Conservation (phyloP, 2,888 invertebrate genomes). For the Drosophila antonietae region DNA sequence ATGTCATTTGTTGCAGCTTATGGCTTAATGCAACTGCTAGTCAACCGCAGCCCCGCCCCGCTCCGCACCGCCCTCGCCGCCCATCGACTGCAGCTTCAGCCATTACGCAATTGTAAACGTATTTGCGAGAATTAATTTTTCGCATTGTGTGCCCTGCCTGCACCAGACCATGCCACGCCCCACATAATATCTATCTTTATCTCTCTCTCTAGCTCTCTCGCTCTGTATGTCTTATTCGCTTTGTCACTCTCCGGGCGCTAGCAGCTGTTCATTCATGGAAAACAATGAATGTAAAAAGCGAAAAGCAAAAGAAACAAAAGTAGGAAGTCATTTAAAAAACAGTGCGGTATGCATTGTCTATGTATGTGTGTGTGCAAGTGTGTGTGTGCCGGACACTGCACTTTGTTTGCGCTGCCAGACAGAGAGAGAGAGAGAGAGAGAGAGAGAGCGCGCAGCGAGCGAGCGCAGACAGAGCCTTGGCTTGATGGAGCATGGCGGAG, state of each 20-base stretch:
- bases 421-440: not conserved
- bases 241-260: slow-evolving; percentile 36
- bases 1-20: slow-evolving; percentile 70
- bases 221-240: slow-evolving; percentile 7
- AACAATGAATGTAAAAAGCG: slow-evolving; percentile 61
- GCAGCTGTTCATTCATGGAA: slow-evolving; percentile 57
- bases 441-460: not conserved
- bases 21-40: slow-evolving; percentile 58
- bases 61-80: not conserved
- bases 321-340: slow-evolving; percentile 65
- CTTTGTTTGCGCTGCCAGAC: slow-evolving; percentile 30
- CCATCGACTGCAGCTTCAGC: slow-evolving; percentile 33
- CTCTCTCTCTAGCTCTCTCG: not conserved
- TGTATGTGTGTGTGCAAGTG: not conserved
- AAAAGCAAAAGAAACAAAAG: slow-evolving; percentile 35
- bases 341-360: slow-evolving; percentile 22
- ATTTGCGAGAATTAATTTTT: slow-evolving; percentile 57
- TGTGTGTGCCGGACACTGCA: slow-evolving; percentile 40
- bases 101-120: slow-evolving; percentile 58
- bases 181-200: slow-evolving; percentile 5
- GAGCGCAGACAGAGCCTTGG: not conserved
- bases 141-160: slow-evolving; percentile 31
- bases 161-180: slow-evolving; percentile 13
- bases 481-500: not conserved
- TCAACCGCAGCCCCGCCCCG: slow-evolving; percentile 17